Evolutionary conservation across 2,797 vertebrate genomes (phyloP).

Genomic region (Acestrorhynchus altus): DNA sequence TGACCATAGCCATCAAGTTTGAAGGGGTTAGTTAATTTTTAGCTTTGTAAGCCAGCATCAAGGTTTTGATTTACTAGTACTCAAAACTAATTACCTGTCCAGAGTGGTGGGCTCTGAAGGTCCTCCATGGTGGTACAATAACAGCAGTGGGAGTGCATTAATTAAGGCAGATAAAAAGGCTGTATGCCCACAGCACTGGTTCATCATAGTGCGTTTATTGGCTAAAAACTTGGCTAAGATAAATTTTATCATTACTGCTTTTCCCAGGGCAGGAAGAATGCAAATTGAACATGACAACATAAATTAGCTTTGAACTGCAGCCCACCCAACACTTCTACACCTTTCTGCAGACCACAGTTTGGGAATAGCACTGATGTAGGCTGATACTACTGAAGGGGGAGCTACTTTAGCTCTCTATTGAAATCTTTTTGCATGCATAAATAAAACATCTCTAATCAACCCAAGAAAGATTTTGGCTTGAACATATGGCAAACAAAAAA

Average conservation of each 20-base stretch:
- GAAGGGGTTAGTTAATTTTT: too few relatives aligned
- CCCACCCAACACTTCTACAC: constrained; percentile 32
- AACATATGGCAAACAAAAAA: constrained; percentile 53
- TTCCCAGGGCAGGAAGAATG: constrained; percentile 6
- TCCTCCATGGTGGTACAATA: not conserved
- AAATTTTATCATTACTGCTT: constrained; percentile 29
- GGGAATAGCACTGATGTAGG: constrained; percentile 33
- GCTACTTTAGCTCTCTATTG: constrained; percentile 43
- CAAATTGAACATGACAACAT: constrained; percentile 36
- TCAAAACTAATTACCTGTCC: not conserved
- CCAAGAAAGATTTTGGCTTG: constrained; percentile 36
- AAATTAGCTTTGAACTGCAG: constrained; percentile 30
- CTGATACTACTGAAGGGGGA: constrained; percentile 37
- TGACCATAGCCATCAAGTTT: too few relatives aligned
- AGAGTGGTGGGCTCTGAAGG: not conserved
- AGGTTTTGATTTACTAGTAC: too few relatives aligned
- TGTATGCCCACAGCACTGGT: constrained; percentile 5
- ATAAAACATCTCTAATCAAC: constrained; percentile 50
- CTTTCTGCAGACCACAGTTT: constrained; percentile 14
- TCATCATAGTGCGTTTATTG: constrained; percentile 21
- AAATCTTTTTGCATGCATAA: constrained; percentile 47
- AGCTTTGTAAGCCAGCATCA: too few relatives aligned
- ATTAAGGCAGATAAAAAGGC: constrained; percentile 17
- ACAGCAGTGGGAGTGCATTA: constrained; percentile 13
- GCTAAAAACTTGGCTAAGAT: constrained; percentile 19